phyloP scores from a whole-genome alignment of 2,888 invertebrate species.

The Clusia tigrina region DNA sequence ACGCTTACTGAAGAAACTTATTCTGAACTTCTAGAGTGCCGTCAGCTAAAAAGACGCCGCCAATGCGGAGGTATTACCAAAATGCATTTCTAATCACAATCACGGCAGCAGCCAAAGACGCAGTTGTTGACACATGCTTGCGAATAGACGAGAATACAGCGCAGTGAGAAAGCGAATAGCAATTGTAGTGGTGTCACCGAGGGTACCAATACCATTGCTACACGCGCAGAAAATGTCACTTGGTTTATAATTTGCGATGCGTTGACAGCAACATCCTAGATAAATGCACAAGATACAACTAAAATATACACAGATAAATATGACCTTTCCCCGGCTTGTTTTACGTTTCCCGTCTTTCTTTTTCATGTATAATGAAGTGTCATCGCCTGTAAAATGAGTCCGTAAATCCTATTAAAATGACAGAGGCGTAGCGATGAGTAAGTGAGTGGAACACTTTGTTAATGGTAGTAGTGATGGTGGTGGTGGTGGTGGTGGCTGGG shows the following conservation, averaged over 20 bases:
- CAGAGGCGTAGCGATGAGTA: constrained; percentile 48
- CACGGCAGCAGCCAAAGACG: not conserved
- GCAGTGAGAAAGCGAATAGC: not conserved
- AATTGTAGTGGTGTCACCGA: not conserved
- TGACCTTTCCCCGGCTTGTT: not conserved
- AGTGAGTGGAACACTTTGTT: constrained; percentile 32
- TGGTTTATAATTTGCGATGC: not conserved
- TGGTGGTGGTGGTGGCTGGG: constrained; percentile 12
- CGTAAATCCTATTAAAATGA: constrained; percentile 53
- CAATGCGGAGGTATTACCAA: no score
- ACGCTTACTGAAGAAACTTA: no score
- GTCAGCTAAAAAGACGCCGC: no score
- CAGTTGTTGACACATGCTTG: not conserved
- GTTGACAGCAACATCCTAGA: not conserved
- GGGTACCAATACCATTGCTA: no score
- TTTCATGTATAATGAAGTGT: constrained; percentile 51
- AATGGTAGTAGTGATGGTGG: constrained; percentile 30
- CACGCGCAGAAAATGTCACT: constrained; percentile 4
- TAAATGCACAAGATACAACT: not conserved
- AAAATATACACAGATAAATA: not conserved
- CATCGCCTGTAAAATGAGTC: constrained; percentile 59
- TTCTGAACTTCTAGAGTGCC: no score
- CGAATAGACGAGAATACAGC: no score
- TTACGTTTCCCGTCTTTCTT: not conserved
- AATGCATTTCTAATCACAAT: no score